Conservation (phyloP, 1,140 invertebrate genomes). For the Idris sp. region DNA sequence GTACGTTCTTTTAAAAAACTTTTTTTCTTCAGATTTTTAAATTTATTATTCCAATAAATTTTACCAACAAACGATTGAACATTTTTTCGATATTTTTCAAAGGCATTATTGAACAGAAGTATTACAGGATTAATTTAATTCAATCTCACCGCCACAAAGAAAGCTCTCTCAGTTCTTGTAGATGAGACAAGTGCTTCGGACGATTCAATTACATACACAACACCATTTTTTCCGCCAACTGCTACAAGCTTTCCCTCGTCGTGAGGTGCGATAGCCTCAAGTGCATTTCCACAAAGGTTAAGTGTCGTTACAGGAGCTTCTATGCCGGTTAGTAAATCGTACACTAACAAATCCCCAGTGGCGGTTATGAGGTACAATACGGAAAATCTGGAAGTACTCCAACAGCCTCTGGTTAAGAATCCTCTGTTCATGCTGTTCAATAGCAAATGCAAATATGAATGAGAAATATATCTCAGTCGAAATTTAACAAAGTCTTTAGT, state of each 20-base stretch:
- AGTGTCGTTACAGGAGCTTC: conserved; percentile 87
- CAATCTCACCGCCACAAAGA: conserved; percentile 22
- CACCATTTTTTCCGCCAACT: conserved; percentile 88
- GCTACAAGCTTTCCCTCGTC: conserved; percentile 83
- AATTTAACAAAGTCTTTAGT: not conserved
- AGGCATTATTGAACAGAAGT: no score
- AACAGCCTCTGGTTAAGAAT: conserved; percentile 88
- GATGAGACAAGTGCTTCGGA: conserved; percentile 87
- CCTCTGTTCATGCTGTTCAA: conserved; percentile 79
- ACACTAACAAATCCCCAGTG: conserved; percentile 90
- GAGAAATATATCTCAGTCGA: conserved; percentile 7
- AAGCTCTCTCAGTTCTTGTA: conserved; percentile 86
- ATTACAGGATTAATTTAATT: no score
- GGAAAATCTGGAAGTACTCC: conserved; percentile 86
- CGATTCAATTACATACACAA: conserved; percentile 89
- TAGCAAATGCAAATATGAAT: conserved; percentile 37
- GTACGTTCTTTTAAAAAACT: no score
- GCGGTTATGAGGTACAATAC: conserved; percentile 70
- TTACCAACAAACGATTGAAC: no score
- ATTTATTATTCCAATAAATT: no score
- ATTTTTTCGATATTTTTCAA: no score
- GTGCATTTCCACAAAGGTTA: conserved; percentile 83
- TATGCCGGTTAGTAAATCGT: conserved; percentile 90
- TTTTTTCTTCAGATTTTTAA: no score
- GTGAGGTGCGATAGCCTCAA: conserved; percentile 81